Conservation (phyloP, 2,888 invertebrate species). For the Oegoconia quadripuncta region DNA sequence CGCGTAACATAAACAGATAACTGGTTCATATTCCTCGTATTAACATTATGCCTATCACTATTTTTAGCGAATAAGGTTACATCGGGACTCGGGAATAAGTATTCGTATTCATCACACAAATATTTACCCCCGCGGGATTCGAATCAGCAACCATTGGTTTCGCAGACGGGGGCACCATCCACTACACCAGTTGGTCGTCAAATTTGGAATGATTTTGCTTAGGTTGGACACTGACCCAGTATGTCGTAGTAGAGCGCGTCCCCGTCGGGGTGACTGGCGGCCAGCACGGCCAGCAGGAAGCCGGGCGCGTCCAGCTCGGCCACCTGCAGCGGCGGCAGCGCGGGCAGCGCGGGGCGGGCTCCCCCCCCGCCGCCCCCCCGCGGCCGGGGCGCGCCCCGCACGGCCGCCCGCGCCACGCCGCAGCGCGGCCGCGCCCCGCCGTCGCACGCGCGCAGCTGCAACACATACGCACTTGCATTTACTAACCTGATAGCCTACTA, state of each 20-base stretch:
- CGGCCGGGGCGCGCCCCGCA: conserved; percentile 76
- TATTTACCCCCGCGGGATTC: no score
- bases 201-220: background rate
- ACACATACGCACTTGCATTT: conserved; percentile 20
- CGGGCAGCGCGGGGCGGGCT: conserved; percentile 80
- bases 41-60: no score
- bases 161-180: conserved; percentile 94
- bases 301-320: conserved; percentile 94
- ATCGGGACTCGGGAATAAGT: no score
- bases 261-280: conserved; percentile 91
- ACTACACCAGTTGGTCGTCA: no score
- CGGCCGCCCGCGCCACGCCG: conserved; percentile 86
- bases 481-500: no score
- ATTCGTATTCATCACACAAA: no score
- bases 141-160: no score
- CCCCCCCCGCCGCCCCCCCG: conserved; percentile 80
- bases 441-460: conserved; percentile 90
- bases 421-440: conserved; percentile 86
- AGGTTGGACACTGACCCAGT: conserved; percentile 87
- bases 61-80: no score
- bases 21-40: no score
- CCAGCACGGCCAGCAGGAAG: conserved; percentile 90
- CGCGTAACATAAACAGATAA: no score
- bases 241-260: conserved; percentile 96
- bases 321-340: conserved; percentile 83